These are phyloP conservation scores for Papilio elwesi DNA, from an alignment of 2,888 invertebrate genomes.

Conservation along the genomic window DNA sequence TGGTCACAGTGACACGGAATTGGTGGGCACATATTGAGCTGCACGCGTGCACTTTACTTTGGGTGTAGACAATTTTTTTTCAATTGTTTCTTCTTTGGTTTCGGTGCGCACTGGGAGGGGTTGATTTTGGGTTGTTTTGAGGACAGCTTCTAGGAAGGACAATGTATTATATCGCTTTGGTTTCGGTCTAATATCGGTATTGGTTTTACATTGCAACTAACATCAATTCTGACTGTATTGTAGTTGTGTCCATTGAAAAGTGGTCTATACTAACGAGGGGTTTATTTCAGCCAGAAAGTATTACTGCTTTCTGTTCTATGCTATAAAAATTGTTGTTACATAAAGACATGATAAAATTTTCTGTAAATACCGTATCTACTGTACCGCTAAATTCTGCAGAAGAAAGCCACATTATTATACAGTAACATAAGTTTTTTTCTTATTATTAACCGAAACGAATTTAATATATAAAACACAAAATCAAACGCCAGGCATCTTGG, in stretches of 20 bases:
- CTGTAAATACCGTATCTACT: too few species aligned
- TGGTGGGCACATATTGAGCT: conserved; percentile 72
- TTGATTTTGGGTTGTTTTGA: conserved; percentile 1
- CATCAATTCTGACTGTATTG: background rate
- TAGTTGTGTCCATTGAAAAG: background rate
- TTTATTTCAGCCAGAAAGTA: too few species aligned
- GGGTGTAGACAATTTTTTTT: conserved; percentile 55
- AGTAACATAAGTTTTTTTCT: too few species aligned
- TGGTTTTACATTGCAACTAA: background rate
- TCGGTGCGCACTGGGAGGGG: conserved; percentile 16
- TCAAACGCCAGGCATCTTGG: too few species aligned
- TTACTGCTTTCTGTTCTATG: too few species aligned
- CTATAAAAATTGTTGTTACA: too few species aligned
- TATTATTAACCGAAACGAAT: too few species aligned
- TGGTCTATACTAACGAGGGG: too few species aligned
- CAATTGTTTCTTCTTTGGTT: conserved; percentile 44
- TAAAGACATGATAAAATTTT: too few species aligned
- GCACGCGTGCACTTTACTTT: conserved; percentile 55
- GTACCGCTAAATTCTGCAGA: too few species aligned
- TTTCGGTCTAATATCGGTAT: background rate
- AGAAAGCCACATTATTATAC: too few species aligned
- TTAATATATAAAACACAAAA: too few species aligned
- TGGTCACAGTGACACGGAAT: conserved; percentile 72
- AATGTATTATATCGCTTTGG: background rate
- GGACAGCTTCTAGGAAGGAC: conserved; percentile 27